Conservation (phyloP, 64 coral and sea anemone genomes). For the Porites australiensis region DNA sequence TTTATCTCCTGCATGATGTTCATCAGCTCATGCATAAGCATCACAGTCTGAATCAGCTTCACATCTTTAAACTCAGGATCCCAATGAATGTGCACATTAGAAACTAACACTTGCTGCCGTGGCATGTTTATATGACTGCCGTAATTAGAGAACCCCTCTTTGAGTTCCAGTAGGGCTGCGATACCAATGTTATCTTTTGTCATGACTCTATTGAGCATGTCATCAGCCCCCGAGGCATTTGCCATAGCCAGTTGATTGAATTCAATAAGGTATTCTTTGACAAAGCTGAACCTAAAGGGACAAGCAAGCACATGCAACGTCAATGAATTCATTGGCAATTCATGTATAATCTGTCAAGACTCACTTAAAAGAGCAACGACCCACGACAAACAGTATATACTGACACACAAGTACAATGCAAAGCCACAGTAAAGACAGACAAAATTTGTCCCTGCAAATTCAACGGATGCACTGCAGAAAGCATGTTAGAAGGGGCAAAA, state of each 20-base stretch:
- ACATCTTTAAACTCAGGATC: conserved; percentile 98
- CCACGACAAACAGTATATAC: too few species aligned
- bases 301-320: neutral
- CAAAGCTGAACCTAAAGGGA: conserved; percentile 76
- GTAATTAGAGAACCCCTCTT: conserved; percentile 68
- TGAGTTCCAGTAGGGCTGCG: conserved; percentile 92
- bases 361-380: too few species aligned
- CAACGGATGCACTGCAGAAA: too few species aligned
- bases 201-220: conserved; percentile 99
- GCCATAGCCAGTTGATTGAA: conserved; percentile 97
- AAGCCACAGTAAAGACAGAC: too few species aligned
- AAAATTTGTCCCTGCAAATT: too few species aligned
- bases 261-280: conserved; percentile 94
- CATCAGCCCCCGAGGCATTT: conserved; percentile 91
- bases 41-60: conserved; percentile 95
- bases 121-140: conserved; percentile 49
- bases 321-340: too few species aligned
- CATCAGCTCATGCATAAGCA: conserved; percentile 95
- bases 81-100: conserved; percentile 99
- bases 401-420: too few species aligned
- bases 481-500: too few species aligned
- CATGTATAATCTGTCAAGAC: too few species aligned
- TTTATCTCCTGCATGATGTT: conserved; percentile 90
- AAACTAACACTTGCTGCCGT: conserved; percentile 89
- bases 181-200: conserved; percentile 99